Base-by-base conservation (phyloP, 2,113 vertebrate species). In the Parotia lawesii region DNA sequence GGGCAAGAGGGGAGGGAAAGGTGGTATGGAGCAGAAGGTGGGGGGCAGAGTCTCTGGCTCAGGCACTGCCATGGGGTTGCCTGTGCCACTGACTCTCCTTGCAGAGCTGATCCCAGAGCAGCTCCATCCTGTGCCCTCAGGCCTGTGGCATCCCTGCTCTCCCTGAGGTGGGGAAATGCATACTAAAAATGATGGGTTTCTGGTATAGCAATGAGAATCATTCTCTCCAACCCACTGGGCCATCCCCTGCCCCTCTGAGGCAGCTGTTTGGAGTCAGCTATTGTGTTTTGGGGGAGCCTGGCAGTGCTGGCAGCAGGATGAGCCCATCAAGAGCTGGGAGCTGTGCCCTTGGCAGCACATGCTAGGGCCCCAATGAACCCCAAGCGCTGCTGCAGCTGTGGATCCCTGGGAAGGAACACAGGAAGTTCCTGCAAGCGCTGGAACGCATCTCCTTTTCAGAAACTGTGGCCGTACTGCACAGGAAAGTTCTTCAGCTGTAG, bases 321-420 rank as follows among this genome's bases (percentile, higher is more conserved):
- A 66, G 31, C 40, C 64, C 8, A 1, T 31, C 54, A 4, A 9
- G 45, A 69, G 45, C 62, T 76, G 62, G 27, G 45, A 76, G 33
- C 33, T 53, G 54, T 60, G 33, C 21, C 13, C 31, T 14, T 76
- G 62, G 45, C 5, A 3, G 33, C 54, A 76, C 54, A 15, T 27
- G 35, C 31, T 40, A 11, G 25, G n/a, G 18, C 35, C 29, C 12
- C 48, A 42, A 24, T 33, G 54, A 76, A 38, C 45, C 33, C 56
- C 15, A n/a, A n/a, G 2, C 0, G 0, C 66, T 75, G 25, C 37
- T 57, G 40, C 27, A 57, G 72, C 57, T 0, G 0, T 8, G 38
- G 44, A 15, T 64, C 15, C 64, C 45, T 56, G 10, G 23, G 18
- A 14, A 35, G 57, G n/a, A 61, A 25, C 22, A 25, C 1, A 12